Evolutionary conservation across 2,797 vertebrate genomes (phyloP).

Genomic region (Eleutherodactylus coqui): DNA sequence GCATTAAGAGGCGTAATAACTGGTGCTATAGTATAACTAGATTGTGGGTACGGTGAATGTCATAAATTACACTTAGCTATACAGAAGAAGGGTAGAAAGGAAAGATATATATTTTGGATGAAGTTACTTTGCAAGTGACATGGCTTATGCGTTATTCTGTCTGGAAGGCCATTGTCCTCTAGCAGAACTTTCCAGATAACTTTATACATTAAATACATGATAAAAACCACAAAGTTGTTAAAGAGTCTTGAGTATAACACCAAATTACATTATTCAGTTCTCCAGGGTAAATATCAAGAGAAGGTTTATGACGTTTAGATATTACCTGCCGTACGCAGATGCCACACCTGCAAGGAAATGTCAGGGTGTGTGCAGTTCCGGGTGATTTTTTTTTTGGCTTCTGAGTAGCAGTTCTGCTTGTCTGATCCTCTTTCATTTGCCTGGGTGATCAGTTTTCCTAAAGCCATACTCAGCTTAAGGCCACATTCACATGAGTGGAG

Average conservation of each 20-base stretch:
- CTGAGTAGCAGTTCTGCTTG: background rate
- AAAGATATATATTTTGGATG: background rate
- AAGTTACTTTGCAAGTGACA: background rate
- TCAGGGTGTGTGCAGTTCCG: slow-evolving; percentile 14
- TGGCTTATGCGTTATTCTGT: background rate
- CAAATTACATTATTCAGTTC: background rate
- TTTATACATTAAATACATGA: background rate
- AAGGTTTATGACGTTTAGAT: slow-evolving; percentile 15
- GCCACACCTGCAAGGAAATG: slow-evolving; percentile 45
- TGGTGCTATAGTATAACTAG: background rate
- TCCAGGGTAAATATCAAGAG: slow-evolving; percentile 22
- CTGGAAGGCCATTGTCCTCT: too few species aligned
- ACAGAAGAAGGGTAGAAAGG: background rate
- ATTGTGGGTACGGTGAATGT: background rate
- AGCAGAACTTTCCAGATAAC: background rate
- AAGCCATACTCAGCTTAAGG: too few species aligned
- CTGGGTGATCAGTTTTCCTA: background rate
- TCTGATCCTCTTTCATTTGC: background rate
- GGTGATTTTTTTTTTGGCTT: background rate
- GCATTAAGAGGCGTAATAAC: background rate
- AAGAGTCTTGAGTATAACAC: background rate
- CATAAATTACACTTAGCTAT: background rate
- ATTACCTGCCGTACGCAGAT: background rate
- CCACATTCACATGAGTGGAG: too few species aligned
- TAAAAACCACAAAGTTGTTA: background rate